Conservation (phyloP, 2,113 vertebrate species). For the Nansenia antarctica region DNA sequence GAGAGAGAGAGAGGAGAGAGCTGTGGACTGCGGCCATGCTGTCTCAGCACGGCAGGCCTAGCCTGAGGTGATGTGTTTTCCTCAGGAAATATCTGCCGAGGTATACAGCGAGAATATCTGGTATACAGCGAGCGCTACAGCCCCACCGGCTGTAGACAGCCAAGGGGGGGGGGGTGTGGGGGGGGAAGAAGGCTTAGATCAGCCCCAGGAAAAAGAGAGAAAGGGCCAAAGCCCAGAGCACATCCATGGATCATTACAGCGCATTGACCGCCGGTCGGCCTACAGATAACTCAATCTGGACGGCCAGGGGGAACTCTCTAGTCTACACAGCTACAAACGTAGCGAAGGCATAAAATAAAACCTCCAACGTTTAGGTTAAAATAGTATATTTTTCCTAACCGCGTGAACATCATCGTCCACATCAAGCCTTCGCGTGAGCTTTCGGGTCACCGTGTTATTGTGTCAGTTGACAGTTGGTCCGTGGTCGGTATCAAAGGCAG, state of each 20-base stretch:
- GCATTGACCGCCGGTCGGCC: too few relatives aligned
- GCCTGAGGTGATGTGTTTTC: conserved; percentile 74
- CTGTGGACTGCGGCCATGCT: conserved; percentile 71
- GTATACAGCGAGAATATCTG: too few relatives aligned
- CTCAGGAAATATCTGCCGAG: conserved; percentile 79
- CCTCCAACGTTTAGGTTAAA: too few relatives aligned
- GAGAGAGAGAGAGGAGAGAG: conserved; percentile 12
- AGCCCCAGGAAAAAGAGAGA: conserved; percentile 47
- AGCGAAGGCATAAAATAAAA: too few relatives aligned
- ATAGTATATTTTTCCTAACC: too few relatives aligned
- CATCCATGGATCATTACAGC: conserved; percentile 15
- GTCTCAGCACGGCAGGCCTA: conserved; percentile 66
- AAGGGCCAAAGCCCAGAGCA: conserved; percentile 4
- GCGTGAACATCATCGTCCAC: too few relatives aligned
- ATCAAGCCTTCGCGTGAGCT: too few relatives aligned
- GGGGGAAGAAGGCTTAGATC: conserved; percentile 29
- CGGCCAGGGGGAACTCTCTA: too few relatives aligned
- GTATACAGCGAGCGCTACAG: conserved; percentile 51
- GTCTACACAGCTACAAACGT: too few relatives aligned
- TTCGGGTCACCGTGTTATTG: too few relatives aligned
- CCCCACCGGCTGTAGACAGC: conserved; percentile 39
- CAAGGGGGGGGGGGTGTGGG: too few relatives aligned
- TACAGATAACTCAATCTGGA: too few relatives aligned
- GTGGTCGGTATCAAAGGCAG: conserved; percentile 7
- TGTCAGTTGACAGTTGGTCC: not conserved